Conservation (phyloP, 2,797 vertebrate species). For the Avahi laniger region DNA sequence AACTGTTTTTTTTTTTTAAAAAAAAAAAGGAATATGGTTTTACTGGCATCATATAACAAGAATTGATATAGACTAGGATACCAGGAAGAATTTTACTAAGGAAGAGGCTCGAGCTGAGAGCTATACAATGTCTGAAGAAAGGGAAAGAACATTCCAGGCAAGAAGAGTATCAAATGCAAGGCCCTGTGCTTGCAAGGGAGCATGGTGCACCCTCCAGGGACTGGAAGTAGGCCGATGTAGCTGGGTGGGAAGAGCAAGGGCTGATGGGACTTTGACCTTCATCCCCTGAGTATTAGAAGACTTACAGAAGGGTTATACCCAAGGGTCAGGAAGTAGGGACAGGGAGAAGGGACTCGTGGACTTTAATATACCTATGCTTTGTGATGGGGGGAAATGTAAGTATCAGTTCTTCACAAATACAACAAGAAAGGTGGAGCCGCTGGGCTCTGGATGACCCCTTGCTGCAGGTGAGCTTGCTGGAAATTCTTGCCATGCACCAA, state of each 20-base stretch:
- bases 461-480: neutral
- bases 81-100: neutral
- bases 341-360: neutral
- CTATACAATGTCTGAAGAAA: neutral
- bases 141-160: neutral
- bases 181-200: neutral
- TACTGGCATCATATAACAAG: neutral
- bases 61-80: neutral
- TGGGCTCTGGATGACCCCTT: neutral
- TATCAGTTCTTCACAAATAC: neutral
- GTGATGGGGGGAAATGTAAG: neutral
- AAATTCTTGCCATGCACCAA: neutral
- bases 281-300: neutral
- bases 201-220: neutral
- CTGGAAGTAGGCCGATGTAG: neutral
- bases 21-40: neutral
- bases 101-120: neutral
- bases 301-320: neutral
- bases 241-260: neutral
- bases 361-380: neutral
- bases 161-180: neutral
- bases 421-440: neutral
- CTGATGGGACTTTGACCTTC: neutral
- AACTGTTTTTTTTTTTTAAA: neutral
- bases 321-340: neutral